Base-by-base conservation (phyloP, 2,113 vertebrate species). In the Forbesichthys agassizii region DNA sequence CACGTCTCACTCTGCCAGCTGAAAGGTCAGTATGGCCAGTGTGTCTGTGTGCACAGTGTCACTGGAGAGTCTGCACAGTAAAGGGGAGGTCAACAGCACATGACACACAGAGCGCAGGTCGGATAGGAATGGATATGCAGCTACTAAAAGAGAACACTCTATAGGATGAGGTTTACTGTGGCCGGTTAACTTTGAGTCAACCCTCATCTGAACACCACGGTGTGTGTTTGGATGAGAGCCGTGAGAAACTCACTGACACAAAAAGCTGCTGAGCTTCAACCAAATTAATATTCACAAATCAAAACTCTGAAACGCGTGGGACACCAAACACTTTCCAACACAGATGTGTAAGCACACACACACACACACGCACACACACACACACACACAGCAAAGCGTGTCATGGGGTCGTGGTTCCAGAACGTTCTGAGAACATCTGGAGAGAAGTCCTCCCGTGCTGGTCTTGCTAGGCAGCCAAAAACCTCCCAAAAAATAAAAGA, bases 51-150 rank as follows among this genome's bases (percentile, higher is more conserved):
- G 66, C 73, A 84, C 80, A 88, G 79, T 85, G 86, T 84, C 86
- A 79, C 86, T 55, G 77, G 80, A 87, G 83, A 87, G 78, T 75
- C 78, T 89, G 87, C 82, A 77, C 73, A 87, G 79, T 64, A 71
- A 68, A 76, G 71, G 27, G 1, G 61, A 83, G 83, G 90, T 92
- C 88, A 88, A 90, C 90, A 88, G 84, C 84, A 84, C 86, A 88
- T 89, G 88, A 88, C 81, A 33, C 68, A 83, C 52, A 68, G 60
- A 54, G 33, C 11, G 33, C 13, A 18, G 33, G 42, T 4, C 33
- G 16, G 42, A 4, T 3, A 55, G 33, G 10, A 10, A 36, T 46
- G 53, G 48, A 55, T 33, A 3, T 42, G 5, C 36, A 42, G 36
- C 36, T 42, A 42, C 5, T 42, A 42, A 42, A 42, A 42, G 51